Base-by-base conservation (phyloP, 2,888 invertebrate genomes). In the Diarsia mendica region DNA sequence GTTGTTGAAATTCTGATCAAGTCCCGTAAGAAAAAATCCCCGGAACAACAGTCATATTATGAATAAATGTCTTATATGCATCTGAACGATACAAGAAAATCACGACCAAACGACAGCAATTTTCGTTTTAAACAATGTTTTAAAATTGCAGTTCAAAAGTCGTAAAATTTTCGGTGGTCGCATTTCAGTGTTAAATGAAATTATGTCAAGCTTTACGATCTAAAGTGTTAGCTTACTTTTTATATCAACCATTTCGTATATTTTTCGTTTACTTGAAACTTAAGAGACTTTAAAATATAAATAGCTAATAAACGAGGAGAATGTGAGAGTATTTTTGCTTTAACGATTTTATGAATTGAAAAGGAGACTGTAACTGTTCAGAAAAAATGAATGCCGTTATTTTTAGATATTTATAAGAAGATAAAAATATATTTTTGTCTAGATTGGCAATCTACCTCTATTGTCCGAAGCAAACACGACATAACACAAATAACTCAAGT, bases 161-260 rank as follows among this genome's bases (percentile, higher is more conserved):
- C 71, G 75, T 85, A 84, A 84, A 83, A 77, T 67, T 70, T 73
- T 64, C 51, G 58, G 66, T 28, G 71, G 75, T 77, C 76, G 60
- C 77, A 39, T 82, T 85, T 85, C 63, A 77, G 75, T 72, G 49
- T 73, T 77, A 80, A 80, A 80, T 84, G 73, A 85, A 82, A 75
- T 82, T 75, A 84, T 80, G 70, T 75, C 69, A 72, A 72, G 74
- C 69, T 82, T 75, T 80, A 85, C 66, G 85, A 84, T n/a, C 28
- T 46, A 73, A 76, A 75, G 33, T 84, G 63, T 81, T 61, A 64
- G 66, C 72, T 79, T 72, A 77, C 72, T 72, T 84, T 51, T 79
- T 83, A 83, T 75, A 53, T 64, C 23, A 68, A 46, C 53, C 67
- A 60, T 84, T 58, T 46, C 46, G 58, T 69, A 75, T 69, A 82